These are phyloP conservation scores for Metopolophium dirhodum DNA, from an alignment of 1,140 invertebrate genomes.

Conservation along the genomic window DNA sequence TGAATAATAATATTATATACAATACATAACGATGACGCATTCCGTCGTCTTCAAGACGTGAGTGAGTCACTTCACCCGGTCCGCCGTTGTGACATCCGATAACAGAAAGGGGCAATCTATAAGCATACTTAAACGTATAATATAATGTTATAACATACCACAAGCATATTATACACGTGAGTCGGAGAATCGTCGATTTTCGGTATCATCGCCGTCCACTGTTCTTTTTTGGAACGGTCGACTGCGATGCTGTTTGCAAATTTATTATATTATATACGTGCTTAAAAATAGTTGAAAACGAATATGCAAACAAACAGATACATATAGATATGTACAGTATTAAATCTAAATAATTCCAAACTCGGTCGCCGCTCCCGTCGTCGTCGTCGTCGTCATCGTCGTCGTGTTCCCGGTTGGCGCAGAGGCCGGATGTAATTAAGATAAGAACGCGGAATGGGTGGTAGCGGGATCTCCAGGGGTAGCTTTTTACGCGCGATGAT, in stretches of 20 bases:
- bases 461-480: not conserved
- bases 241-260: not conserved
- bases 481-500: constrained; percentile 54
- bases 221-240: not conserved
- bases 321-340: not conserved
- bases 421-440: constrained; percentile 54
- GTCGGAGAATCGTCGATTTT: not conserved
- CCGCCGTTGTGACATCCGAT: too few relatives aligned
- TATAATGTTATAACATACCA: not conserved
- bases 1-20: too few relatives aligned
- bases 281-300: not conserved
- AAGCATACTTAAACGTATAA: not conserved
- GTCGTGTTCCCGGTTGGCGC: constrained; percentile 29
- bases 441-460: constrained; percentile 52
- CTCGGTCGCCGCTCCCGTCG: not conserved
- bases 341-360: constrained; percentile 45
- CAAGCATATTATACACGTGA: too few relatives aligned
- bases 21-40: too few relatives aligned
- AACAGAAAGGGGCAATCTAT: not conserved
- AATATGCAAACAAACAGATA: not conserved
- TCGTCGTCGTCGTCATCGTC: too few relatives aligned
- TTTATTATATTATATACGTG: not conserved
- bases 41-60: too few relatives aligned
- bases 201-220: not conserved
- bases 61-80: too few relatives aligned